phyloP scores from a whole-genome alignment of 2,797 vertebrate species.

The Choloepus didactylus region DNA sequence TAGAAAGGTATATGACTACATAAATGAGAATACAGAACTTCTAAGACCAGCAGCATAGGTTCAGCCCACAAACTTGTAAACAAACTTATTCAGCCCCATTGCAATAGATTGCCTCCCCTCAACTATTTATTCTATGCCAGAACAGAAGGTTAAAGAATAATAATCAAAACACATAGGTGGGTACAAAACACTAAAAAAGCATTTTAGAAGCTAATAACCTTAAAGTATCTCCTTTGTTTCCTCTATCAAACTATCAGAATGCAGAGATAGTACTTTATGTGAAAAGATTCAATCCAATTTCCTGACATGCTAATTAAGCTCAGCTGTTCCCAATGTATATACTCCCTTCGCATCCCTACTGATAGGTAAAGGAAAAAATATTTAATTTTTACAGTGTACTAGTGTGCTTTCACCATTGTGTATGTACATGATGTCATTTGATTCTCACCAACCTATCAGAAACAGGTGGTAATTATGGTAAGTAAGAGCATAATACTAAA shows the following conservation, averaged over 20 bases:
- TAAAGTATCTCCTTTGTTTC: not conserved
- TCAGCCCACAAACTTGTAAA: not conserved
- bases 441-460: constrained; percentile 42
- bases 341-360: not conserved
- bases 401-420: not conserved
- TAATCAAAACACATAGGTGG: not conserved
- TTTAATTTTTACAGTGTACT: not conserved
- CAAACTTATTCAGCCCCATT: constrained; percentile 9
- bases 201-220: constrained; percentile 45
- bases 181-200: constrained; percentile 11
- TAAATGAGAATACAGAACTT: not conserved
- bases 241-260: not conserved
- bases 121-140: constrained; percentile 8
- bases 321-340: not conserved
- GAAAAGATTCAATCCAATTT: constrained; percentile 43
- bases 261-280: not conserved
- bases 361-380: not conserved
- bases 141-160: constrained; percentile 11
- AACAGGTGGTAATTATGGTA: constrained; percentile 42
- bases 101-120: not conserved
- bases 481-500: constrained; percentile 14
- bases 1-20: not conserved
- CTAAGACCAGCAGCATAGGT: not conserved
- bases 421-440: constrained; percentile 40
- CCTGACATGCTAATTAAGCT: constrained; percentile 53